Evolutionary conservation across 2,113 vertebrate genomes (phyloP), one percentile per base, ranked within the genome.

Genomic region (Cheirogaleus medius): DNA sequence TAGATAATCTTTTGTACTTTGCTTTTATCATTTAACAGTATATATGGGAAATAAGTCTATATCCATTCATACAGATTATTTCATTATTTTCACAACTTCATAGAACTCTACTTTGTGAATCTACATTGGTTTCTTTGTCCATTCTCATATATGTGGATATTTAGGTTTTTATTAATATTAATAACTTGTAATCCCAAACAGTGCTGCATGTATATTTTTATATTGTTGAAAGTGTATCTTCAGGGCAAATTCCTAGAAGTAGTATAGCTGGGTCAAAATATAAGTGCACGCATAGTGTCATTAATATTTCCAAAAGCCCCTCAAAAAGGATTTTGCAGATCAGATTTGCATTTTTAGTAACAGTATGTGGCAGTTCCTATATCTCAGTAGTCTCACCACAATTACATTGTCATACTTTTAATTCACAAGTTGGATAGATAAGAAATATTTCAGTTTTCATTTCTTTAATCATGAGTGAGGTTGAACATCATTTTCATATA

Each of bases 361-460:
- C 13, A 25, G 17, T 21, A 23, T 37, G 21, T 34, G 3, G 8
- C 42, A 29, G 2, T 42, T 49, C 34, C 47, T 94, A 17, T 54
- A 69, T 84, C 39, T 20, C 34, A 39, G 13, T 10, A 71, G 21
- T 37, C 39, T 93, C 13, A 18, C 13, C 47, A 60, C 27, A 60
- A 80, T 73, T 77, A 63, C 68, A 11, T 87, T 78, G 54, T 49
- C 29, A 34, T 60, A 60, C 9, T 13, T 92, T 83, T 83, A 87
- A 66, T 56, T 78, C 11, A 2, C 29, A 66, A 76, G 6, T 47
- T 66, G 69, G 32, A 18, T 91, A 66, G 52, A 56, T 63, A 92
- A 63, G 64, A 89, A 69, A 44, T 82, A 9, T 27, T 92, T 92
- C 63, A 87, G 87, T 71, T 90, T 97, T 96, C 9, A 77, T 56